phyloP scores from a whole-genome alignment of 2,113 vertebrate genomes.

The Saimiri boliviensis region DNA sequence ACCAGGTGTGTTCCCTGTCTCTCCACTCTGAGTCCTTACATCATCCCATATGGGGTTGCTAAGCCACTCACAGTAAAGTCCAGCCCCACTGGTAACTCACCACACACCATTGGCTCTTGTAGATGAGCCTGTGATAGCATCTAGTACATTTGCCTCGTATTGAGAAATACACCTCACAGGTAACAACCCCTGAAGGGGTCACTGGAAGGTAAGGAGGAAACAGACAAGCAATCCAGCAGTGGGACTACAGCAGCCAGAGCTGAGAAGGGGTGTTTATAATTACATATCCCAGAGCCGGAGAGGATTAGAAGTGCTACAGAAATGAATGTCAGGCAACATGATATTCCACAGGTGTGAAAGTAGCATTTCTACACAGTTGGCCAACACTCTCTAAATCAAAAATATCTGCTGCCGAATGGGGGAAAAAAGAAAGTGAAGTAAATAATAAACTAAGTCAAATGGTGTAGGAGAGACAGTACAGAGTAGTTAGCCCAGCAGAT shows the following conservation, averaged over 20 bases:
- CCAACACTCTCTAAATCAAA: slow-evolving; percentile 63
- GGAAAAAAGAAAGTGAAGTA: neutral
- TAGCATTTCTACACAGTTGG: neutral
- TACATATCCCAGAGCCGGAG: slow-evolving; percentile 37
- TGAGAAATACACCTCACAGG: slow-evolving; percentile 7
- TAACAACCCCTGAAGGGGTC: slow-evolving; percentile 35
- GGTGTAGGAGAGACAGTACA: neutral
- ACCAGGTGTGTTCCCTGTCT: neutral
- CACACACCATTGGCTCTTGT: neutral
- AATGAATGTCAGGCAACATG: slow-evolving; percentile 57
- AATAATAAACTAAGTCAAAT: neutral
- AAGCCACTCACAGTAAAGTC: neutral
- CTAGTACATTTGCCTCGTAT: neutral
- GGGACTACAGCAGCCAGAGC: neutral
- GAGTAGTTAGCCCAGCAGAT: neutral
- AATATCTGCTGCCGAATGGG: neutral
- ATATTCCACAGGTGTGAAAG: slow-evolving; percentile 70
- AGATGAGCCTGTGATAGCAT: neutral
- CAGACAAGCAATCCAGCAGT: neutral
- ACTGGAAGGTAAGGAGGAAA: slow-evolving; percentile 2
- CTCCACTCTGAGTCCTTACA: neutral
- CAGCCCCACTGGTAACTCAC: neutral
- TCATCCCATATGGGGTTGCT: neutral
- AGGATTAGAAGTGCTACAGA: slow-evolving; percentile 51
- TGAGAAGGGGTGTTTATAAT: slow-evolving; percentile 43